phyloP scores from a whole-genome alignment of 2,797 vertebrate genomes.

The Anas georgica region DNA sequence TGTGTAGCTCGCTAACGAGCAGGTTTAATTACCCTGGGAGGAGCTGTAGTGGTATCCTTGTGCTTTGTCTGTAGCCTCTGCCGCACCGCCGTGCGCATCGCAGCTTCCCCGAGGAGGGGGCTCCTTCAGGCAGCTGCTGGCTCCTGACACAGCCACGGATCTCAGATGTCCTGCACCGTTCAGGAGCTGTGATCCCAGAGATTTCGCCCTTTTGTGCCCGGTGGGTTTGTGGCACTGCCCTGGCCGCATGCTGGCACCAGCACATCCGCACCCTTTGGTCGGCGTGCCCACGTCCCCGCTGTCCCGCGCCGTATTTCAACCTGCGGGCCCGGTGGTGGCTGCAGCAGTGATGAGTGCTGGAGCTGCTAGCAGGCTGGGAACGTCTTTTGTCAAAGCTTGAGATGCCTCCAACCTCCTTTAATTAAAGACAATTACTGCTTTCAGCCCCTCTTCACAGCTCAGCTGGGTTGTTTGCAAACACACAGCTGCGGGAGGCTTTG shows the following conservation, averaged over 20 bases:
- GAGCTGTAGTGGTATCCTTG: background rate
- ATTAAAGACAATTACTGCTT: conserved; percentile 89
- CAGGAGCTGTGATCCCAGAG: fast-evolving
- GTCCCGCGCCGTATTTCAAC: background rate
- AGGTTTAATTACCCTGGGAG: background rate
- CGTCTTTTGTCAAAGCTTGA: conserved; percentile 79
- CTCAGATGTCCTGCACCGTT: background rate
- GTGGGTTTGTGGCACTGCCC: fast-evolving
- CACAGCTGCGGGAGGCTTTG: conserved; percentile 82
- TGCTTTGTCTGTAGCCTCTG: background rate
- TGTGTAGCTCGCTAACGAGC: background rate
- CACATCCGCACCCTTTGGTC: background rate
- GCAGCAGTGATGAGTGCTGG: conserved; percentile 38
- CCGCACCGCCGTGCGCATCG: too few relatives aligned
- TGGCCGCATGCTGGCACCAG: background rate
- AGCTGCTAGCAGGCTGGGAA: conserved; percentile 76
- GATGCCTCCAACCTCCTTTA: conserved; percentile 83
- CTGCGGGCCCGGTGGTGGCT: background rate
- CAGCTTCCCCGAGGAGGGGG: fast-evolving
- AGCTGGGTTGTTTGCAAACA: conserved; percentile 85
- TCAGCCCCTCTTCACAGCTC: conserved; percentile 83
- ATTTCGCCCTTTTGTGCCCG: fast-evolving
- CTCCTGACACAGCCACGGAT: background rate
- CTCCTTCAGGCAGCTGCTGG: background rate
- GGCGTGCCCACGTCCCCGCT: fast-evolving